phyloP scores from a whole-genome alignment of 2,888 invertebrate species.

The Atrina japonica region DNA sequence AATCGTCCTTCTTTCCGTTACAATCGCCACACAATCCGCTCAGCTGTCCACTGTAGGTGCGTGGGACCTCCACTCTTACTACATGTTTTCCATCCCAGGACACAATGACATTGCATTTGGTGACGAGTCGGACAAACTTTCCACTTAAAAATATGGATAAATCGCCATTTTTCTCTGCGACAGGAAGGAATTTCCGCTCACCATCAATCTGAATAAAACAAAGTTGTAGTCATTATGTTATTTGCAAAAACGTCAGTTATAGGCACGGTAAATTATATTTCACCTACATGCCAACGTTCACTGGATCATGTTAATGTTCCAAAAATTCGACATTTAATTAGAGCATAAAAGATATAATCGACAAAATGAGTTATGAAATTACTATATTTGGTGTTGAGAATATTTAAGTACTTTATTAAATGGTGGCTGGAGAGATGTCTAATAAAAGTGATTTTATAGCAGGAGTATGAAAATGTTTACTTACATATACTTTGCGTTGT shows the following conservation, averaged over 20 bases:
- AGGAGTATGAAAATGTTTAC: too few species aligned
- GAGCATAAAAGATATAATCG: too few species aligned
- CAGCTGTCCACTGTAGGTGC: constrained; percentile 33
- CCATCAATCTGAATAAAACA: constrained; percentile 38
- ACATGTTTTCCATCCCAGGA: constrained; percentile 35
- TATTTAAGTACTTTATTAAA: too few species aligned
- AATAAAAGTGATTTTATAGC: too few species aligned
- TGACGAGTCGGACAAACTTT: constrained; percentile 34
- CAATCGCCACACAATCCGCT: constrained; percentile 65
- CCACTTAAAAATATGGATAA: constrained; percentile 34
- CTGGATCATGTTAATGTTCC: too few species aligned
- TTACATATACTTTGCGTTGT: constrained; percentile 48
- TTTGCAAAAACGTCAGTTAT: neutral
- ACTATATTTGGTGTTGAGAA: too few species aligned
- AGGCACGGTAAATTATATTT: neutral
- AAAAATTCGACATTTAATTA: too few species aligned
- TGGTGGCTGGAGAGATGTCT: too few species aligned
- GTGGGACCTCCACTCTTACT: constrained; percentile 29
- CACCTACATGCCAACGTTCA: too few species aligned
- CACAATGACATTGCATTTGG: constrained; percentile 35
- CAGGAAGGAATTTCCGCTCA: constrained; percentile 30
- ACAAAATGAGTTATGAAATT: too few species aligned
- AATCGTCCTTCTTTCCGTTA: constrained; percentile 55
- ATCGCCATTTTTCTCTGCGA: constrained; percentile 25
- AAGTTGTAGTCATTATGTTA: neutral